A percentile compares a stretch with the other conserved stretches of the same genome.
These are phyloP conservation scores for Drosophila subsilvestris DNA, from an alignment of 2,888 invertebrate species.

Conservation along the genomic window DNA sequence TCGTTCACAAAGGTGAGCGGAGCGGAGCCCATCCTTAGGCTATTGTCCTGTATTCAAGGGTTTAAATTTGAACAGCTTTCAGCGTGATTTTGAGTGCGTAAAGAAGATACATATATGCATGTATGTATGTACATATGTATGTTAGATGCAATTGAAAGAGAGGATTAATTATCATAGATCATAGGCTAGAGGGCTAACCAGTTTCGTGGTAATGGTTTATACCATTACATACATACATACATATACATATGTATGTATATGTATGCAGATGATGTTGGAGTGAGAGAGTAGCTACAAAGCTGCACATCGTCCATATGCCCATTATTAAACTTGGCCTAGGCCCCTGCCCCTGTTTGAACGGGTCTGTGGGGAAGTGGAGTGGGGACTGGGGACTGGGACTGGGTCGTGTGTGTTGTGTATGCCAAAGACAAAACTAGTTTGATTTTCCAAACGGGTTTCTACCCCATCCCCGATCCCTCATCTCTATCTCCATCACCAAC, in stretches of 20 bases:
- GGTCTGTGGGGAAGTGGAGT: too few relatives aligned
- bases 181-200: slow-evolving; percentile 26
- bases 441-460: slow-evolving; percentile 60
- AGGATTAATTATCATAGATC: slow-evolving; percentile 36
- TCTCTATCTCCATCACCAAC: neutral
- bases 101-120: too few relatives aligned
- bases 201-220: slow-evolving; percentile 18
- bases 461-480: slow-evolving; percentile 4
- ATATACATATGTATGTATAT: neutral
- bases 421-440: slow-evolving; percentile 68
- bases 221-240: neutral
- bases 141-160: neutral
- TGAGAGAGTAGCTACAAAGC: slow-evolving; percentile 12
- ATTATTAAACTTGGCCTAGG: slow-evolving; percentile 66
- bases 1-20: neutral
- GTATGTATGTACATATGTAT: too few relatives aligned
- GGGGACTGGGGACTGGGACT: slow-evolving; percentile 25
- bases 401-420: slow-evolving; percentile 25
- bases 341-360: slow-evolving; percentile 8
- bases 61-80: too few relatives aligned
- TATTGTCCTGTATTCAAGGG: too few relatives aligned
- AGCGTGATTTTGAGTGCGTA: too few relatives aligned
- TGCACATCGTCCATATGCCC: slow-evolving; percentile 29
- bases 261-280: slow-evolving; percentile 2
- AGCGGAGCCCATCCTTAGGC: too few relatives aligned